Percentiles rank a stretch among this genome's conserved stretches.
Evolutionary conservation across 2,113 vertebrate species (phyloP).

Genomic region (Heptranchias perlo): DNA sequence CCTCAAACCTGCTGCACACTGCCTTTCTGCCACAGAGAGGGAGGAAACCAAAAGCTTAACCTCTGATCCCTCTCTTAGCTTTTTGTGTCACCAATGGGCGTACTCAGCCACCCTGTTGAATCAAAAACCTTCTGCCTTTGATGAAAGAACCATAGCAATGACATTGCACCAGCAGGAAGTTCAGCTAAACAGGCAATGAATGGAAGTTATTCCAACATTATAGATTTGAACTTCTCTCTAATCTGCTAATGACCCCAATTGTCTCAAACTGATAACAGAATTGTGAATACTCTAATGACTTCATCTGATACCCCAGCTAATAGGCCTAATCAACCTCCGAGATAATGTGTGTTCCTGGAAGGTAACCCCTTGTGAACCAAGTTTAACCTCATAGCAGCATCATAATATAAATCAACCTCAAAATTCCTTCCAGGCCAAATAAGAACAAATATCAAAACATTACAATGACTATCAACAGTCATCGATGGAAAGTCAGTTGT

Average conservation of each 20-base stretch:
- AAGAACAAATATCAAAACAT: background rate
- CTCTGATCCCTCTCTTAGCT: too few relatives aligned
- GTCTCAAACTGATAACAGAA: background rate
- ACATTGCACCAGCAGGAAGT: background rate
- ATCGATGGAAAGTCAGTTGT: too few relatives aligned
- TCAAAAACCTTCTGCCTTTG: background rate
- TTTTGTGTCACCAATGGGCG: too few relatives aligned
- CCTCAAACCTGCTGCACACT: background rate
- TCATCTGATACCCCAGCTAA: background rate
- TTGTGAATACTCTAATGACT: background rate
- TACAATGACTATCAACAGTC: background rate
- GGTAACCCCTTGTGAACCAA: background rate
- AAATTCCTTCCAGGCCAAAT: background rate
- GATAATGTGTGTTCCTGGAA: background rate
- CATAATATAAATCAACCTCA: background rate
- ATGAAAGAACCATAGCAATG: background rate
- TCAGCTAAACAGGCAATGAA: background rate
- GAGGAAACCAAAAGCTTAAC: background rate
- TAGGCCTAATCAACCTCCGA: background rate
- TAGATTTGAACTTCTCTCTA: background rate
- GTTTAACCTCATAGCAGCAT: background rate
- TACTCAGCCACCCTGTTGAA: background rate
- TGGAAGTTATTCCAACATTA: background rate
- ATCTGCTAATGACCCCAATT: background rate
- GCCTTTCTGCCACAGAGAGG: background rate